phyloP scores from a whole-genome alignment of 2,888 invertebrate genomes.

The Heliconius sara region DNA sequence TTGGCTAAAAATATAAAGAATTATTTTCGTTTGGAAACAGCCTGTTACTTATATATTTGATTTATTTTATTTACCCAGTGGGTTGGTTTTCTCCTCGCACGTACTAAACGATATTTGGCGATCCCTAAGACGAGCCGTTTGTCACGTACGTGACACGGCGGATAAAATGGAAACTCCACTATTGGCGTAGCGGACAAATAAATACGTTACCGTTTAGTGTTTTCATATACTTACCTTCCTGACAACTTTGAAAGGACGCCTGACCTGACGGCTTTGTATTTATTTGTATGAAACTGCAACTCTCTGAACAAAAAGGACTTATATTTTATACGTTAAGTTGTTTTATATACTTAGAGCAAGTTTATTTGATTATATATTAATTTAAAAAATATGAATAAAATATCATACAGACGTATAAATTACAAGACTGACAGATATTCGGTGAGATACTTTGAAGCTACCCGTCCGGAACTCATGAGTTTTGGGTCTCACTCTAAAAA shows the following conservation, averaged over 20 bases:
- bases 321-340: background rate
- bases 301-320: background rate
- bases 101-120: constrained; percentile 84
- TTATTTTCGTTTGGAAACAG: constrained; percentile 73
- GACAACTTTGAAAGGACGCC: constrained; percentile 23
- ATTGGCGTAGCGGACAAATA: constrained; percentile 77
- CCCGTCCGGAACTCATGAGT: no score
- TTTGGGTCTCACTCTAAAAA: no score
- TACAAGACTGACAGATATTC: no score
- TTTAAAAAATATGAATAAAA: no score
- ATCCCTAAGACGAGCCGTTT: constrained; percentile 82
- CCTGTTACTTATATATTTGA: constrained; percentile 80
- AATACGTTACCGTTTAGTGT: constrained; percentile 73
- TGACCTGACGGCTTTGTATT: background rate
- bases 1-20: constrained; percentile 58
- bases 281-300: background rate
- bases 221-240: constrained; percentile 46
- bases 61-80: constrained; percentile 82
- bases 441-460: no score
- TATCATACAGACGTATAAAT: no score
- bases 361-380: no score
- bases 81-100: constrained; percentile 80
- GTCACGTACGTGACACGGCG: constrained; percentile 82
- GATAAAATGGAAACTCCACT: constrained; percentile 79
- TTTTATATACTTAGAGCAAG: background rate